Conservation (phyloP, 2,113 vertebrate species). For the Tor tambroides region DNA sequence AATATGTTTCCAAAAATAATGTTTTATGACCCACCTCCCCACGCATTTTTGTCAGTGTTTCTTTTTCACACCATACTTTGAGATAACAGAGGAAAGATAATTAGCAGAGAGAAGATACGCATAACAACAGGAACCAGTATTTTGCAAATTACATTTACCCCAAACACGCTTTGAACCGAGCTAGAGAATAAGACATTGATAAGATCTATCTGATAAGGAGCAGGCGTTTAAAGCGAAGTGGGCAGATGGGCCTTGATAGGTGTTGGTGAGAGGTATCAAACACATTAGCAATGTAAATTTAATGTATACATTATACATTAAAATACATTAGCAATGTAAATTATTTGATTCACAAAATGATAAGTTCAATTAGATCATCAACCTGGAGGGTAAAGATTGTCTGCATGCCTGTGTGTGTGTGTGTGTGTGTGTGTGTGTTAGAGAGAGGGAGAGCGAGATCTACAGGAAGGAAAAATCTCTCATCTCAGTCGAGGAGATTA, state of each 20-base stretch:
- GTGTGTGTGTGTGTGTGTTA: neutral
- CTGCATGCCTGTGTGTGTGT: neutral
- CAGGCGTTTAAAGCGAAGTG: neutral
- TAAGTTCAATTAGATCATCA: constrained; percentile 12
- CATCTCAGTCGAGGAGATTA: constrained; percentile 40
- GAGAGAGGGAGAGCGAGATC: neutral
- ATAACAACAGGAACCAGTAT: neutral
- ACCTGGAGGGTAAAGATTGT: neutral
- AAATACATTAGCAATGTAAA: no score
- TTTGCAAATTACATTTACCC: neutral
- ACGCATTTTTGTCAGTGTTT: no score
- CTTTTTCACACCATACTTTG: neutral
- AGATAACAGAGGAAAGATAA: no score
- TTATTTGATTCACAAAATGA: constrained; percentile 44
- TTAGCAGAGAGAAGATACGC: constrained; percentile 7
- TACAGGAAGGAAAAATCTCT: constrained; percentile 15
- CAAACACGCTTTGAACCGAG: neutral
- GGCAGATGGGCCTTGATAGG: neutral
- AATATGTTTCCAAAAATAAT: neutral
- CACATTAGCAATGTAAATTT: no score
- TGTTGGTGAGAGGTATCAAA: constrained; percentile 28
- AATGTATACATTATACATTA: no score
- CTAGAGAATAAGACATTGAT: neutral
- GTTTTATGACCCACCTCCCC: neutral
- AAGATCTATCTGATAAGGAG: constrained; percentile 1